Conservation (phyloP, 2,797 vertebrate species). For the Halcyon chelicuti region DNA sequence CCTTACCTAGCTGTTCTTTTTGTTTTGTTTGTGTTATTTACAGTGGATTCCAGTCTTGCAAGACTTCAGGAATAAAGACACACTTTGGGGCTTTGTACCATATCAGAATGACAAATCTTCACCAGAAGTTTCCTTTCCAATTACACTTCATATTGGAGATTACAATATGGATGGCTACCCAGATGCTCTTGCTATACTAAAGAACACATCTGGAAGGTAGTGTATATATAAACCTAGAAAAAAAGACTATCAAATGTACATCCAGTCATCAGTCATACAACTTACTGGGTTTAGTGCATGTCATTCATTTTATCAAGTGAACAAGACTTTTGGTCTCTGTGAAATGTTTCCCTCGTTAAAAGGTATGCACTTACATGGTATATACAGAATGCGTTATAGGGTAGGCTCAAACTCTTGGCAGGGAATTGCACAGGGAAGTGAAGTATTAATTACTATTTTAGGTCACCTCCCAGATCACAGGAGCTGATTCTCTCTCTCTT, state of each 20-base stretch:
- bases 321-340: not conserved
- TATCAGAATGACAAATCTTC: slow-evolving; percentile 35
- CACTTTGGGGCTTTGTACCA: slow-evolving; percentile 89
- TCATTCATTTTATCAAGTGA: not conserved
- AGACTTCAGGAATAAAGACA: slow-evolving; percentile 87
- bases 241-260: not conserved
- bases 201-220: slow-evolving; percentile 90
- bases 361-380: not conserved
- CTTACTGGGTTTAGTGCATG: not conserved
- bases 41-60: slow-evolving; percentile 90
- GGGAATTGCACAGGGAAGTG: not conserved
- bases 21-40: not conserved
- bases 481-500: not conserved
- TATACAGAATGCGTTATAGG: not conserved
- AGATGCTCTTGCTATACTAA: slow-evolving; percentile 92
- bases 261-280: not conserved
- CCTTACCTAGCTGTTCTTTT: not conserved
- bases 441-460: not conserved
- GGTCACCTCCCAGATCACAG: not conserved
- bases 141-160: slow-evolving; percentile 92
- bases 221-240: not conserved
- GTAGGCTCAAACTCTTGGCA: not conserved
- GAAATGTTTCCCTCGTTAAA: not conserved
- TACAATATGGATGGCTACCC: slow-evolving; percentile 99
- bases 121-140: slow-evolving; percentile 75